Evolutionary conservation across 2,888 invertebrate species (phyloP), one percentile per base, ranked within the genome.

Genomic region (Timandra comae): DNA sequence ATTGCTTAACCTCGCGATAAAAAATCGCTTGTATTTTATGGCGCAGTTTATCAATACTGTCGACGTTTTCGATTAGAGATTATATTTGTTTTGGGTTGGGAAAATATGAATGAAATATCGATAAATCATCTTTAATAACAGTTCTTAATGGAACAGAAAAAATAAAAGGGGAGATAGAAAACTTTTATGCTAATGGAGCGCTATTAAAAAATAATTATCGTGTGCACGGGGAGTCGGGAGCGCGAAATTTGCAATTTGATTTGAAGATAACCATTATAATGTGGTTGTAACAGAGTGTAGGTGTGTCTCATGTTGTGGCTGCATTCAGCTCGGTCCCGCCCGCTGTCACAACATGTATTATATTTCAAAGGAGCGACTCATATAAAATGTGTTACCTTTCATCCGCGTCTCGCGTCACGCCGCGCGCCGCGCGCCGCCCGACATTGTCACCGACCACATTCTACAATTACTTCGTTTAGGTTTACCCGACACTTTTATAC

Each of bases 131-230:
- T 41, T 38, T 29, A 33, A 35, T 38, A 26, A 28, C 29, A 36
- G 32, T 27, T 33, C 42, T 43, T 58, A 52, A 57, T 56, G 52
- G 47, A 47, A 44, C 35, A 34, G 28, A 47, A 49, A 46, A 46
- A 49, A 30, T 35, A 32, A 33, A 56, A 41, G 32, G 38, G 37
- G 41, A 41, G 35, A 48, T 44, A 50, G 31, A 46, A 31, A 45
- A 40, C 42, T 49, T 45, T 50, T 43, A 49, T 49, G 47, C 46
- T 61, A 54, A 59, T 52, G 47, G 49, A 34, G 21, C 12, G 46
- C 49, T 57, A 50, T 52, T 52, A 55, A 56, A 61, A 54, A 55
- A 55, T 52, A 49, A 54, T 59, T 50, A 49, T 46, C 40, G 43
- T 44, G 36, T 46, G 38, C 43, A 38, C 36, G 41, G 45, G 36